Conservation (phyloP, 1,140 invertebrate genomes). For the Ladona fulva region DNA sequence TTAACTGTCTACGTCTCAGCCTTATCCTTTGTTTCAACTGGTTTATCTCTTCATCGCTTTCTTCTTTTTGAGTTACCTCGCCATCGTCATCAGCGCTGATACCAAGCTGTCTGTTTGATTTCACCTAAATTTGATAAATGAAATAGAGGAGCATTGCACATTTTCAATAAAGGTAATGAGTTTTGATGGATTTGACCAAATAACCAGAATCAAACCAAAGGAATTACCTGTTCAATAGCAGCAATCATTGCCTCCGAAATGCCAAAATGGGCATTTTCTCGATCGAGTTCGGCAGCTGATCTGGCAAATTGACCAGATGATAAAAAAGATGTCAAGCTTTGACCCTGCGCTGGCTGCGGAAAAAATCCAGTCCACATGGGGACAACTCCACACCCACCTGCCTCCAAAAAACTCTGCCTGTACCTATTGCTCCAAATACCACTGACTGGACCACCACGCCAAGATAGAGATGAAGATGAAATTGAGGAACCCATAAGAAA, state of each 20-base stretch:
- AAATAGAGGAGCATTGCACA: background rate
- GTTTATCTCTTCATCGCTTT: constrained; percentile 60
- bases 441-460: background rate
- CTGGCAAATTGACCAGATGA: constrained; percentile 59
- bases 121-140: constrained; percentile 32
- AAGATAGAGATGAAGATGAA: background rate
- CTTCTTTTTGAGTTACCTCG: constrained; percentile 36
- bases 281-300: constrained; percentile 66
- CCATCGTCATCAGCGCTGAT: constrained; percentile 34
- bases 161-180: background rate
- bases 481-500: background rate
- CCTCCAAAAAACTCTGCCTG: constrained; percentile 55
- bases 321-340: constrained; percentile 64
- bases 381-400: constrained; percentile 42
- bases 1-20: constrained; percentile 43
- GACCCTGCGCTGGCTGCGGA: constrained; percentile 55
- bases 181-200: background rate
- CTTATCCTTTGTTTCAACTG: constrained; percentile 54
- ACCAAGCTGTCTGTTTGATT: constrained; percentile 37
- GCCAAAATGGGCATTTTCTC: constrained; percentile 80
- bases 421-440: background rate
- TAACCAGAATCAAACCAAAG: background rate
- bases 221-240: constrained; percentile 56
- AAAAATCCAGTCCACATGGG: constrained; percentile 51
- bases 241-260: constrained; percentile 77